These are phyloP conservation scores for Erythrolamprus reginae DNA, from an alignment of 2,113 vertebrate species.

Conservation along the genomic window DNA sequence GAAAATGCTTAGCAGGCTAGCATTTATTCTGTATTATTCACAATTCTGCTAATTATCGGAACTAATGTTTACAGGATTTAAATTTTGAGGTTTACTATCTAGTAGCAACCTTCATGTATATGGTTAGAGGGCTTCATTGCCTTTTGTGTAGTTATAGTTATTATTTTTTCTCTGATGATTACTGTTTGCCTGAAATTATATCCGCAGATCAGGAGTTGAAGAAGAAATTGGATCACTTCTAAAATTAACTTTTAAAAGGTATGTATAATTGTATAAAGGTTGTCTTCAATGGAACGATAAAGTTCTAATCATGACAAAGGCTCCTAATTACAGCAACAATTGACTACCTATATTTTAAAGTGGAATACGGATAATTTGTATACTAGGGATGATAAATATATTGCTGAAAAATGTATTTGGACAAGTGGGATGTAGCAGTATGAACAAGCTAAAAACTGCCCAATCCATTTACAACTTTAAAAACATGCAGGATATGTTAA, in stretches of 20 bases:
- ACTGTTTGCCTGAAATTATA: slow-evolving; percentile 35
- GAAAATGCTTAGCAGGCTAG: slow-evolving; percentile 20
- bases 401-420: neutral
- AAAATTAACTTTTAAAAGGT: slow-evolving; percentile 12
- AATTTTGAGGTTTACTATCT: slow-evolving; percentile 11
- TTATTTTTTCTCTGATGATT: slow-evolving; percentile 24
- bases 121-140: slow-evolving; percentile 15
- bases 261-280: neutral
- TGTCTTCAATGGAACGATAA: slow-evolving; percentile 16
- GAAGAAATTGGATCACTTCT: slow-evolving; percentile 33
- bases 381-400: neutral
- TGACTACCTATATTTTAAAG: neutral
- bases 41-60: slow-evolving; percentile 12
- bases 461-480: neutral
- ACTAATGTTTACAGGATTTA: slow-evolving; percentile 16
- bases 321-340: neutral
- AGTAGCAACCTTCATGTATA: slow-evolving; percentile 25
- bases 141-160: slow-evolving; percentile 20
- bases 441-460: neutral
- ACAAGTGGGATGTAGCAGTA: neutral
- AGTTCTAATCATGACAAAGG: slow-evolving; percentile 7
- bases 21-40: slow-evolving; percentile 29
- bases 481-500: neutral
- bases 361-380: neutral
- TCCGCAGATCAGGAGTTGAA: slow-evolving; percentile 26